Evolutionary conservation across 1,140 invertebrate species (phyloP), one percentile per base, ranked within the genome.

Genomic region (Brachionus angularis): DNA sequence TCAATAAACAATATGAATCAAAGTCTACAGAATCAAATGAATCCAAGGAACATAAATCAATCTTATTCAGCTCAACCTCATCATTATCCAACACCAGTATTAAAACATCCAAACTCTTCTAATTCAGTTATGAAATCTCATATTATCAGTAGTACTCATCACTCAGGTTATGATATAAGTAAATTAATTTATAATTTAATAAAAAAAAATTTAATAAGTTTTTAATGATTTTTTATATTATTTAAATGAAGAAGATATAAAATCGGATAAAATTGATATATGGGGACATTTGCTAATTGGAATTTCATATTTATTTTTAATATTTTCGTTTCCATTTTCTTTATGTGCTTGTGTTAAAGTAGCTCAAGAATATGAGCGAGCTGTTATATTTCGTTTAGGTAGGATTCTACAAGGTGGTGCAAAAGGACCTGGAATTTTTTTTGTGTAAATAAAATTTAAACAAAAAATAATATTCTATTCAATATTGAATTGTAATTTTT

Each of bases 391-490:
- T 52, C 36, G 72, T 1, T 10, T 73, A 1, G 72, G 72, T 42
- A 12, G 70, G 7, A 50, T 71, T n/a, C 14, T 39, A 16, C 3
- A 18, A 29, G 70, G 50, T 44, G 50, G 70, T 31, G 70, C 72
- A 1, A 64, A 71, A 69, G 73, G 73, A 25, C 73, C 74, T 27
- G 74, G 74, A 3, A 39, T 74, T 16, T 67, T 73, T 49, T 72
- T 74, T 44, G 33, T 74, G 27, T 39, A 69, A 67, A 42, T 34
- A n/a, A 1, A 18, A 23, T 12, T 64, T 44, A n/a, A 29, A 3
- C 4, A 29, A 14, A 1, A 3, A 27, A 29, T 1, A 29, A 31
- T 16, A n/a, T n/a, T 50, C 31, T 10, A 29, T 10, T 1, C 31
- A 14, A 52, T 52, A 14, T 4, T 12, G 4, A 58, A 33, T 10